phyloP scores from a whole-genome alignment of 2,113 vertebrate species.

The Notothenia rossii region DNA sequence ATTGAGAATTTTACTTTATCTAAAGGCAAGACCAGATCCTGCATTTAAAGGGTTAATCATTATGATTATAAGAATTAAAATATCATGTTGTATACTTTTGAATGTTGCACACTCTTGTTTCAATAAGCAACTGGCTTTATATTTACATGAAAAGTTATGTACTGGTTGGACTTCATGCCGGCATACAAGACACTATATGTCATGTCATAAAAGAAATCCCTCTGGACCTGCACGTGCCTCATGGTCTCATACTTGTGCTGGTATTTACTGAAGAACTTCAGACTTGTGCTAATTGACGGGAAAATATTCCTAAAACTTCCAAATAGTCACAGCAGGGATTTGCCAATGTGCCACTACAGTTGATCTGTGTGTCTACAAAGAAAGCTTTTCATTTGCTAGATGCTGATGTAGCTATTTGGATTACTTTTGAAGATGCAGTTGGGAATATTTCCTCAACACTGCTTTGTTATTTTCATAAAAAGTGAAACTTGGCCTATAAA shows the following conservation, averaged over 20 bases:
- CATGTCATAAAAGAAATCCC: neutral
- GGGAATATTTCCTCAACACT: neutral
- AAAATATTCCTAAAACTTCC: neutral
- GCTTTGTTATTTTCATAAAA: neutral
- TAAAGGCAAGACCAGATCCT: neutral
- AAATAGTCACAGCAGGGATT: too few species aligned
- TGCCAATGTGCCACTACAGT: too few species aligned
- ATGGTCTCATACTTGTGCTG: neutral
- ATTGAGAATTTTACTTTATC: neutral
- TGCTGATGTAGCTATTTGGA: too few species aligned
- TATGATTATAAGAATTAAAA: neutral
- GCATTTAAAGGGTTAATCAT: neutral
- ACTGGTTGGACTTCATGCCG: neutral
- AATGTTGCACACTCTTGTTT: neutral
- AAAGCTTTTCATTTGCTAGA: too few species aligned
- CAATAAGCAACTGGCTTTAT: neutral
- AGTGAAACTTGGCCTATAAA: too few species aligned
- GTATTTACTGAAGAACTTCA: neutral
- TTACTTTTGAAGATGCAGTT: neutral
- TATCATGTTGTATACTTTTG: neutral
- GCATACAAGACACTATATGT: neutral
- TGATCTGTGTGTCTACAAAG: too few species aligned
- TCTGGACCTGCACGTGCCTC: neutral
- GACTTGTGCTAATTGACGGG: neutral
- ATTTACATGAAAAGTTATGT: neutral